Base-by-base conservation (phyloP, 2,797 vertebrate genomes). In the Sebastes paucispinis region DNA sequence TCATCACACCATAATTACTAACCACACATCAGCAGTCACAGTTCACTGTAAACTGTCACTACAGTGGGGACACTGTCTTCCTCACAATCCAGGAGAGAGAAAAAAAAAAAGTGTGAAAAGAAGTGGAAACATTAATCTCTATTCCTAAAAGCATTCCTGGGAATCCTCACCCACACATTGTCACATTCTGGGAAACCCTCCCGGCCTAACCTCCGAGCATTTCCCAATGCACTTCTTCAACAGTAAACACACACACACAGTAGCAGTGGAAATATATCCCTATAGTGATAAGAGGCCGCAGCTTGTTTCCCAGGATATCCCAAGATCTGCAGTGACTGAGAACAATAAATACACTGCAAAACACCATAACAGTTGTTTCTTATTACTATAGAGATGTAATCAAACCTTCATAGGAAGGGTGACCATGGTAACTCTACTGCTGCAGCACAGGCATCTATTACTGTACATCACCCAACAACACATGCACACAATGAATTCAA, bases 401-500 rank as follows among this genome's bases (percentile, higher is more conserved):
- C 14, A 16, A n/a, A 54, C 20, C 22, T n/a, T 71, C 14, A 20
- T 3, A 16, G 24, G 20, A 32, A 68, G 36, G 34, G 73, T 72
- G 62, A 25, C 72, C 83, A 60, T 77, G 58, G 81, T 32, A 79
- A 77, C 78, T 6, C 1, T 32, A 24, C 24, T 24, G 65, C 24
- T 22, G 55, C 36, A 50, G 47, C 27, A 36, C 27, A 58, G n/a
- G 25, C 32, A 57, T 73, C 71, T n/a, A 43, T 27, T 27, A 39
- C 29, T 27, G 65, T 16, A 67, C 69, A 47, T 34, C 60, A 50
- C 55, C 8, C 27, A 47, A 11, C 55, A 70, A 70, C 55, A 59
- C 16, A 25, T 5, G 16, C 22, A 50, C 39, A 67, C 54, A 34
- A 20, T 52, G 47, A 3, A 13, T 29, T 20, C 5, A 29, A 22